Evolutionary conservation across 2,113 vertebrate genomes (phyloP).

Genomic region (Scalopus aquaticus): DNA sequence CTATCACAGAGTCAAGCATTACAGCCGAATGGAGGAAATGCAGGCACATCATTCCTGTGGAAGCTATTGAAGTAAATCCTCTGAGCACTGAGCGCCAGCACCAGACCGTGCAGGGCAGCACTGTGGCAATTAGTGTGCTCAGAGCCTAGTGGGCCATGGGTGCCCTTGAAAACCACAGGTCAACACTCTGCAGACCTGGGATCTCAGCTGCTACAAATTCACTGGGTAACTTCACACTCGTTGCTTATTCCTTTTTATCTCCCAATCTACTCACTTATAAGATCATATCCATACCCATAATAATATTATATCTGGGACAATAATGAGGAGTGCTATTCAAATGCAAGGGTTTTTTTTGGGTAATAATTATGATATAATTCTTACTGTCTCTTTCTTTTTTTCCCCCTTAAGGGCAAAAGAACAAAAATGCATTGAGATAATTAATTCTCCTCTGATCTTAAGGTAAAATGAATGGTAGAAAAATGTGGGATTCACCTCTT

Average conservation of each 20-base stretch:
- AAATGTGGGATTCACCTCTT: neutral
- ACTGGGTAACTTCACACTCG: neutral
- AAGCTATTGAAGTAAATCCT: neutral
- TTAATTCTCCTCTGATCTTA: constrained; percentile 42
- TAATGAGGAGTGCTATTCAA: neutral
- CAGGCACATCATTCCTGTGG: neutral
- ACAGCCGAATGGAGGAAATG: constrained; percentile 7
- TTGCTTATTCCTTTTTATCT: neutral
- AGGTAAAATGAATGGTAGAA: neutral
- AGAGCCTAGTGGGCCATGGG: neutral
- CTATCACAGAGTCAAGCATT: neutral
- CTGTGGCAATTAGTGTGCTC: neutral
- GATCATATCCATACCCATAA: neutral
- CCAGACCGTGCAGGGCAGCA: neutral
- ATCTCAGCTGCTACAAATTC: neutral
- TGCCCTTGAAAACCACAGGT: neutral
- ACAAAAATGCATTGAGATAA: neutral
- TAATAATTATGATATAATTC: neutral
- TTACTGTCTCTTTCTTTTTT: neutral
- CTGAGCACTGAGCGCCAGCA: neutral
- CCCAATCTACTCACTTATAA: neutral
- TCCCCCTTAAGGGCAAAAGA: neutral
- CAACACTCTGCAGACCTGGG: neutral
- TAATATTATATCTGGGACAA: neutral
- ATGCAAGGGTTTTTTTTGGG: neutral